Conservation (phyloP, 2,113 vertebrate genomes). For the Motacilla alba region DNA sequence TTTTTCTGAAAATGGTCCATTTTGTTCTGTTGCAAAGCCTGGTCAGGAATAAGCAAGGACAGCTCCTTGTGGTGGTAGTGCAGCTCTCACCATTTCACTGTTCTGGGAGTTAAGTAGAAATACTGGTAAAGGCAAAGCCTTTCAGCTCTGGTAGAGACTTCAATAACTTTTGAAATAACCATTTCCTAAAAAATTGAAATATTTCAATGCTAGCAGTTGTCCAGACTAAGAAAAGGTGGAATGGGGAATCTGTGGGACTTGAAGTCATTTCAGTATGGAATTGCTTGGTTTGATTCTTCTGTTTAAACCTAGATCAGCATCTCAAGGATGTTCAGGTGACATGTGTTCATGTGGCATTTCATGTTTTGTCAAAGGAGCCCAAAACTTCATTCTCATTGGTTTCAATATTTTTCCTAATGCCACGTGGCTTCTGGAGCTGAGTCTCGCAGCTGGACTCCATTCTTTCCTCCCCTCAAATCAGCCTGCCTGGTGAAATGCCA, state of each 20-base stretch:
- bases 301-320: not conserved
- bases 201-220: not conserved
- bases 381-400: not conserved
- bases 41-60: not conserved
- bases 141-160: not conserved
- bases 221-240: not conserved
- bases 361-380: not conserved
- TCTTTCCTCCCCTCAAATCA: not conserved
- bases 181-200: not conserved
- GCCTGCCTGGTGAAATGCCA: not conserved
- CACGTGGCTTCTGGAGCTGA: not conserved
- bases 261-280: not conserved
- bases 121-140: not conserved
- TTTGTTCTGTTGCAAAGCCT: not conserved
- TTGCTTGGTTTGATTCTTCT: not conserved
- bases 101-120: not conserved
- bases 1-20: not conserved
- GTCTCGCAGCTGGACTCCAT: not conserved
- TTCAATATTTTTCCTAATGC: not conserved
- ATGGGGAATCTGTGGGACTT: not conserved
- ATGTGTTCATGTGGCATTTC: fast-evolving
- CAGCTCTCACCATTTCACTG: not conserved
- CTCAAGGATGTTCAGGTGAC: not conserved
- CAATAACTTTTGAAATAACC: not conserved
- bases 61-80: not conserved